These are phyloP conservation scores for Pelodiscus sinensis DNA, from an alignment of 2,113 vertebrate species.

Conservation along the genomic window DNA sequence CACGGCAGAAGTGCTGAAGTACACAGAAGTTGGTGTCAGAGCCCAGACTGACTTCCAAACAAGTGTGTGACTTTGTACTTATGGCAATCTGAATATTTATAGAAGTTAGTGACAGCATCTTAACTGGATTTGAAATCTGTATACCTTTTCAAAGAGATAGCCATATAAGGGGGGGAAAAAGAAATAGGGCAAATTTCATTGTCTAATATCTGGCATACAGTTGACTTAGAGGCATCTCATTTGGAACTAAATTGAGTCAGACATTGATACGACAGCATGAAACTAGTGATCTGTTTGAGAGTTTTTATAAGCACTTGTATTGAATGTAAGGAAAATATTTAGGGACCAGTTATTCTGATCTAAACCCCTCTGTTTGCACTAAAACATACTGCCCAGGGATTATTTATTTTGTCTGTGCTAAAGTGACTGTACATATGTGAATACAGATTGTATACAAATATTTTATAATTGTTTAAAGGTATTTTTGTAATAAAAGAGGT, in stretches of 20 bases:
- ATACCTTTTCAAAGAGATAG: background rate
- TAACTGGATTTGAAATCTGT: conserved; percentile 8
- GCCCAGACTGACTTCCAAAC: background rate
- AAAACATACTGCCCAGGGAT: conserved; percentile 22
- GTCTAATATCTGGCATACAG: conserved; percentile 40
- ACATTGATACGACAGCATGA: background rate
- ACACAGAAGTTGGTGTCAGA: background rate
- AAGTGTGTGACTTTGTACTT: background rate
- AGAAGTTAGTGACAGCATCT: background rate
- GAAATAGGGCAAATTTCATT: background rate
- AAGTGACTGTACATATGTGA: conserved; percentile 29
- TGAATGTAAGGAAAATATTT: background rate
- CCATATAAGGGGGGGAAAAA: background rate
- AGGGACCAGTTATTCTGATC: background rate
- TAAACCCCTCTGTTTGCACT: conserved; percentile 56
- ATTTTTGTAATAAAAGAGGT: conserved; percentile 70
- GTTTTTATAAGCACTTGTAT: background rate
- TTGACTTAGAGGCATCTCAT: background rate
- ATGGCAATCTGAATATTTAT: background rate
- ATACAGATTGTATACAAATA: conserved; percentile 30
- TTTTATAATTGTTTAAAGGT: conserved; percentile 4
- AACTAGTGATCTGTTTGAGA: background rate
- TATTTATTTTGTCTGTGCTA: conserved; percentile 56
- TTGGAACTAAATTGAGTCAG: conserved; percentile 2
- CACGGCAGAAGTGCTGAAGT: background rate